phyloP scores from a whole-genome alignment of 1,140 invertebrate species.

The Solen grandis region DNA sequence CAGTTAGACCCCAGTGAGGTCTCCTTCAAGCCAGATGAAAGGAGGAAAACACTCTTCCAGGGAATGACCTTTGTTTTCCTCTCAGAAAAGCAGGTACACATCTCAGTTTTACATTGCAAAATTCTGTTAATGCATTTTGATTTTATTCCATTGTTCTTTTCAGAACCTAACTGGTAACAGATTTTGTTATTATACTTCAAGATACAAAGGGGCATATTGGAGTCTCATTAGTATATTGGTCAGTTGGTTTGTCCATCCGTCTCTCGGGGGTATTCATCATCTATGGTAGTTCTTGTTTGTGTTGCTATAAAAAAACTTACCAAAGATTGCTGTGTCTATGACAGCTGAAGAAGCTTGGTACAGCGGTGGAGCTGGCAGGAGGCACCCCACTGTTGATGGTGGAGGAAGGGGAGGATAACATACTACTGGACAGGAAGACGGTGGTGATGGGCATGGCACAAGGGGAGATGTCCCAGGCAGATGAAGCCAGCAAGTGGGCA shows the following conservation, averaged over 20 bases:
- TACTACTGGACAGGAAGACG: background rate
- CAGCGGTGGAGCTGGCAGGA: slow-evolving; percentile 72
- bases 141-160: no score
- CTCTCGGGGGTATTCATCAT: no score
- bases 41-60: slow-evolving; percentile 83
- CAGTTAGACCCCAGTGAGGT: slow-evolving; percentile 82
- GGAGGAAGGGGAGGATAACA: slow-evolving; percentile 30
- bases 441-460: background rate
- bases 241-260: no score
- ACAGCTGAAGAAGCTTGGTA: slow-evolving; percentile 74
- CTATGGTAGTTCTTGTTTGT: no score
- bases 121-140: no score
- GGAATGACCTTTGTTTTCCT: slow-evolving; percentile 85
- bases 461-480: background rate
- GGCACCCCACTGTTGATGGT: slow-evolving; percentile 71
- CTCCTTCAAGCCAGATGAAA: slow-evolving; percentile 82
- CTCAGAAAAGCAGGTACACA: slow-evolving; percentile 82
- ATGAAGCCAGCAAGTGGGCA: slow-evolving; percentile 13
- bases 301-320: no score
- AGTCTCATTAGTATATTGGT: no score
- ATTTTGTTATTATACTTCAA: no score
- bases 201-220: no score
- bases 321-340: no score
- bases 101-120: no score
- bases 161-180: no score